Conservation (phyloP, 1,140 invertebrate genomes). For the Macrocentrus cingulum region DNA sequence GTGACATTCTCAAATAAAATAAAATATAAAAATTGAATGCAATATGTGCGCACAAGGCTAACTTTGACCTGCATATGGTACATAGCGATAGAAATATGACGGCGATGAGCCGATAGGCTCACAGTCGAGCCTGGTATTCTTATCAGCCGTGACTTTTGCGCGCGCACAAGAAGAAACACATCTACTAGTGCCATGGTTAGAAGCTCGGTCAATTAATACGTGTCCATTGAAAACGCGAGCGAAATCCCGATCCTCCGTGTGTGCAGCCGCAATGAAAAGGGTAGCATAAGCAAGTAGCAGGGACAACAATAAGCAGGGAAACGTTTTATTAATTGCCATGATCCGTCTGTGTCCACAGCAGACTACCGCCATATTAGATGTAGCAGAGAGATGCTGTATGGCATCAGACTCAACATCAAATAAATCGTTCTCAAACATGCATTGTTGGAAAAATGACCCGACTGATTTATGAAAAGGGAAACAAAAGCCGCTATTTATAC, state of each 20-base stretch:
- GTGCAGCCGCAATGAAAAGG: constrained; percentile 39
- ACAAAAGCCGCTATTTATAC: no score
- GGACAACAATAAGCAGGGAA: constrained; percentile 54
- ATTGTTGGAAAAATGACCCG: no score
- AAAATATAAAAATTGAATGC: no score
- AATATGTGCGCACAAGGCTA: no score
- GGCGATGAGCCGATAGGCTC: not conserved
- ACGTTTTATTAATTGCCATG: constrained; percentile 56
- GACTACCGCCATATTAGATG: constrained; percentile 45
- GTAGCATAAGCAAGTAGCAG: constrained; percentile 49
- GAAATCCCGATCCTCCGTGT: not conserved
- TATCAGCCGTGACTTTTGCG: constrained; percentile 19
- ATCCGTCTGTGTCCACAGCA: constrained; percentile 52
- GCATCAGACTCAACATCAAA: no score
- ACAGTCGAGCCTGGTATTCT: no score
- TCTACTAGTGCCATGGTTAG: constrained; percentile 50
- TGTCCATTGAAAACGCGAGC: constrained; percentile 45
- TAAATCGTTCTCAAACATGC: no score
- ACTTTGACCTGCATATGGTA: no score
- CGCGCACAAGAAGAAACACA: no score
- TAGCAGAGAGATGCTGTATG: constrained; percentile 29
- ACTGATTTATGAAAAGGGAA: no score
- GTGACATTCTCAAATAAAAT: no score
- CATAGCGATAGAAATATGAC: constrained; percentile 1
- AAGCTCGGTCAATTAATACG: constrained; percentile 51